Conservation (phyloP, 2,797 vertebrate species). For the Danio choprae region DNA sequence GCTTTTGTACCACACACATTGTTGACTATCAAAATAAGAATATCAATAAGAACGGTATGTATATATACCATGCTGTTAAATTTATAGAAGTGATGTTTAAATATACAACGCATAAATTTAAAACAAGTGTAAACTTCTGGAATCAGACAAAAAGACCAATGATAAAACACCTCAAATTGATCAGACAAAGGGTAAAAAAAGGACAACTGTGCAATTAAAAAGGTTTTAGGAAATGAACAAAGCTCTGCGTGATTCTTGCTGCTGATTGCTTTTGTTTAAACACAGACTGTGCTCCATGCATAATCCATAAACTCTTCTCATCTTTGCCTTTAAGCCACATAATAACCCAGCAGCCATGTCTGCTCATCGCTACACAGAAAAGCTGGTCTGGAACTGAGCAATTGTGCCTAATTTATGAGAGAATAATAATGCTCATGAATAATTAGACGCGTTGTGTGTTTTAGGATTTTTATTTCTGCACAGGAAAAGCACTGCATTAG, state of each 20-base stretch:
- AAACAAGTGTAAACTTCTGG: too few species aligned
- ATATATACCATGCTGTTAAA: too few species aligned
- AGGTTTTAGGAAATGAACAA: background rate
- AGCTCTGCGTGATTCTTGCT: background rate
- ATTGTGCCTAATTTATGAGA: constrained; percentile 31
- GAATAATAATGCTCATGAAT: constrained; percentile 44
- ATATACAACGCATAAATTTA: too few species aligned
- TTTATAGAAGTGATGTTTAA: too few species aligned
- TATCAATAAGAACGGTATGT: too few species aligned
- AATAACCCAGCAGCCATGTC: constrained; percentile 42
- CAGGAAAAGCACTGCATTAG: background rate
- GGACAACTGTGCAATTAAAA: constrained; percentile 22
- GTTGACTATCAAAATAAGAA: too few species aligned
- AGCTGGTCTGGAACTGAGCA: background rate
- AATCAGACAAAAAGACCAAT: background rate
- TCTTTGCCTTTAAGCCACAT: constrained; percentile 13
- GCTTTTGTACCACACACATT: too few species aligned
- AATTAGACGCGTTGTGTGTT: constrained; percentile 8
- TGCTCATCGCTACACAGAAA: constrained; percentile 19
- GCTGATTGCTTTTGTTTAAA: constrained; percentile 9
- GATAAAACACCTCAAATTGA: background rate
- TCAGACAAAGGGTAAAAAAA: constrained; percentile 46
- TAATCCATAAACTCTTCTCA: constrained; percentile 38
- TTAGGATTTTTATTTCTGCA: background rate
- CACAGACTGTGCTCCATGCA: constrained; percentile 40